phyloP scores from a whole-genome alignment of 37 sponge, comb jelly and placozoan species.

The Axinella damicornis region DNA sequence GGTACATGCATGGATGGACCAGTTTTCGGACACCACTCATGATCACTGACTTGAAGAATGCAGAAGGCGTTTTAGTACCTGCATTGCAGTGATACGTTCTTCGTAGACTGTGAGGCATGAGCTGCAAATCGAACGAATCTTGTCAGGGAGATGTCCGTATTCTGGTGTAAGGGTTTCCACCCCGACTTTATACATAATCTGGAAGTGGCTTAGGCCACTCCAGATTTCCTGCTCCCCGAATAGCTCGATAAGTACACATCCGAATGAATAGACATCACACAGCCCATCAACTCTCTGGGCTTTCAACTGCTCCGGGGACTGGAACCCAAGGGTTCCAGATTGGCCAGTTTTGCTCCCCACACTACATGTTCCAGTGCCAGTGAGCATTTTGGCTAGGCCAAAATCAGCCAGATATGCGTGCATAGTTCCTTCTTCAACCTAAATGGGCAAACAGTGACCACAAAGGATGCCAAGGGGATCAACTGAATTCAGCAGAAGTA shows the following conservation, averaged over 20 bases:
- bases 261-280: conserved; percentile 8
- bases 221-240: not conserved
- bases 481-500: too few species aligned
- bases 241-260: not conserved
- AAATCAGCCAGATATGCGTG: conserved; percentile 14
- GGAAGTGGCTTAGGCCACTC: not conserved
- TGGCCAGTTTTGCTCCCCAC: not conserved
- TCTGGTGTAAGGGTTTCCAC: not conserved
- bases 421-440: not conserved
- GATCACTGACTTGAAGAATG: too few species aligned
- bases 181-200: not conserved
- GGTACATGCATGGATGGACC: too few species aligned
- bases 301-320: not conserved
- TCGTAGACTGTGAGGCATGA: too few species aligned
- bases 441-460: too few species aligned
- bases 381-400: not conserved
- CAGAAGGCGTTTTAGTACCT: too few species aligned
- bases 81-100: too few species aligned
- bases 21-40: too few species aligned
- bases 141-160: not conserved
- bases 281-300: not conserved
- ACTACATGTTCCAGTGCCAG: too few species aligned
- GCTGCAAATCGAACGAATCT: not conserved
- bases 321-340: conserved; percentile 15
- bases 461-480: too few species aligned